Evolutionary conservation across 2,113 vertebrate species (phyloP), one percentile per base, ranked within the genome.

Genomic region (Anhinga anhinga): DNA sequence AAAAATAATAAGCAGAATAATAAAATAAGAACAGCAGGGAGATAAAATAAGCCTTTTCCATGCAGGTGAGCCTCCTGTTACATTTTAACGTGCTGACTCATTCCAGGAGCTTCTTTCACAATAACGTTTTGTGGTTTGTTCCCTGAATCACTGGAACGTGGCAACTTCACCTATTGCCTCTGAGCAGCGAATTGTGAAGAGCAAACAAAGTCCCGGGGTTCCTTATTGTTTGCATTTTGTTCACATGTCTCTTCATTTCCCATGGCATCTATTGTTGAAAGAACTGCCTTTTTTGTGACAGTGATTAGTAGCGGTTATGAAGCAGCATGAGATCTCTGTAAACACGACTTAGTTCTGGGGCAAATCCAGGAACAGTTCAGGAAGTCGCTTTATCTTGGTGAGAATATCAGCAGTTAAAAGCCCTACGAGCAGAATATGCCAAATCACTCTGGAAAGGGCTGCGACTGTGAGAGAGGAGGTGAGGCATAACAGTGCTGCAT

Each of bases 111-210:
- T 85, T 93, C 89, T 82, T 90, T 84, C 78, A 85, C 62, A 76
- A 70, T 42, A 82, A 36, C 53, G 19, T 79, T 89, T 50, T 49
- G 53, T 72, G 61, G 44, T 86, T 91, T 92, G 85, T 87, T 62
- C 61, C 91, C 74, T 91, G 83, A 90, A 89, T 91, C 95, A 91
- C 70, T 66, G 86, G 86, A 94, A 95, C 49, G n/a, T 83, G 92
- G 90, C 82, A 95, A 81, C 94, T 96, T 93, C 91, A 89, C 86
- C 93, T 77, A 85, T 90, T 95, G 95, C 93, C 94, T 96, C 73
- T 95, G 93, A 94, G 88, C 94, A 97, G 62, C 4, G 47, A 94
- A 65, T 62, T 95, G 94, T 95, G 93, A 92, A 95, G 86, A 91
- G 89, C 78, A 97, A 95, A 97, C 86, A 94, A 79, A 72, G 49